These are phyloP conservation scores for Centropus bengalensis DNA, from an alignment of 2,113 vertebrate species.

Conservation along the genomic window DNA sequence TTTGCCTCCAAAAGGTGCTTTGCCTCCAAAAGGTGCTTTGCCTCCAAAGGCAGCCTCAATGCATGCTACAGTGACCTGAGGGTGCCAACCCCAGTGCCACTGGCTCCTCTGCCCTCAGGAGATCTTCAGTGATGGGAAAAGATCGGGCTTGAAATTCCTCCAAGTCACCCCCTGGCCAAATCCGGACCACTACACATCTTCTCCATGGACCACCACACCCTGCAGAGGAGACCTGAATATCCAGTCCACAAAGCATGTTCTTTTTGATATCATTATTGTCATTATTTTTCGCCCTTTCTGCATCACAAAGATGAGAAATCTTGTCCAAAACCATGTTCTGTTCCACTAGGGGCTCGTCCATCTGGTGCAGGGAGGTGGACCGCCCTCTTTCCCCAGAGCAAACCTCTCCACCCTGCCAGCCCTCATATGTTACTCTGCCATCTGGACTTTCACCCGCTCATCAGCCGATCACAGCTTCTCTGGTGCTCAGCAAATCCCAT, in stretches of 20 bases:
- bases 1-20: background rate
- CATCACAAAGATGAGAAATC: background rate
- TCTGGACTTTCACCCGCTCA: background rate
- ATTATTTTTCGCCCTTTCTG: background rate
- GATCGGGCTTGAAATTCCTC: background rate
- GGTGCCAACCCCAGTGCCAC: background rate
- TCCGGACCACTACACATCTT: background rate
- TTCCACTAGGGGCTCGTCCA: background rate
- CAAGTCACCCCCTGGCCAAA: background rate
- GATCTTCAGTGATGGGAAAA: background rate
- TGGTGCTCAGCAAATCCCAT: constrained; percentile 20
- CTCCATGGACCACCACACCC: background rate
- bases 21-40: background rate
- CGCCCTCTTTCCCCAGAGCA: background rate
- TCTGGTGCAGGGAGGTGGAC: background rate
- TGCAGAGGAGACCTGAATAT: background rate
- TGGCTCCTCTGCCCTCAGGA: background rate
- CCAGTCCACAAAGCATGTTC: background rate
- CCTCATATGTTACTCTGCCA: background rate
- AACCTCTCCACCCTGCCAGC: background rate
- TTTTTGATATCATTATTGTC: background rate
- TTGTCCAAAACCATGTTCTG: background rate
- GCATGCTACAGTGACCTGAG: background rate
- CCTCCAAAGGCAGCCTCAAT: background rate
- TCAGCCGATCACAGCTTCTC: constrained; percentile 15